Conservation (phyloP, 1,140 invertebrate genomes). For the Apis laboriosa region DNA sequence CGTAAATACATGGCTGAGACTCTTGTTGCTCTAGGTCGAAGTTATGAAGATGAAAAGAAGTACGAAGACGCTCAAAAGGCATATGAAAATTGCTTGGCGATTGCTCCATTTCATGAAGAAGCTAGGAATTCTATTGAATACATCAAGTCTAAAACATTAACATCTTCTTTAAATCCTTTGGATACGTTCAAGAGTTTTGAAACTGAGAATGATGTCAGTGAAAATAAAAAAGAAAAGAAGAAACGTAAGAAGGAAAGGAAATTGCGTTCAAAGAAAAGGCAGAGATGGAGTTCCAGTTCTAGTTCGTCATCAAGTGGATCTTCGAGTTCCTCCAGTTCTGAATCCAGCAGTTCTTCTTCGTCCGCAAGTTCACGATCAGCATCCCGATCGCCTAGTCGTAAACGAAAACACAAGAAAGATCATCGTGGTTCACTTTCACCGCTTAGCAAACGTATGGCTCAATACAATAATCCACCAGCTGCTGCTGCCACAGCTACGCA, state of each 20-base stretch:
- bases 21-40: conserved; percentile 90
- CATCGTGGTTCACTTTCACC: conserved; percentile 87
- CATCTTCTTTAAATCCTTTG: conserved; percentile 70
- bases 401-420: conserved; percentile 86
- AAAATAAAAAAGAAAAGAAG: conserved; percentile 86
- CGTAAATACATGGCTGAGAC: conserved; percentile 97
- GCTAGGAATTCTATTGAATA: conserved; percentile 90
- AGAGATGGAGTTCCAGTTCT: conserved; percentile 83
- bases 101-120: conserved; percentile 92
- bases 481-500: conserved; percentile 81
- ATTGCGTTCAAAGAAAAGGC: conserved; percentile 86
- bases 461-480: conserved; percentile 79
- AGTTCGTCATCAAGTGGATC: conserved; percentile 85
- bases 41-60: conserved; percentile 92
- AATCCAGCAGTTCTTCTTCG: conserved; percentile 81
- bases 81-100: conserved; percentile 90
- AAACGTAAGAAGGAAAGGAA: conserved; percentile 88
- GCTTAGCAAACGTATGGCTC: conserved; percentile 89
- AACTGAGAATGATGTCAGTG: conserved; percentile 70
- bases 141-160: conserved; percentile 84
- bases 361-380: conserved; percentile 85
- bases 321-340: conserved; percentile 82
- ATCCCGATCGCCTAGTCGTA: conserved; percentile 82
- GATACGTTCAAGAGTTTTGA: conserved; percentile 78
- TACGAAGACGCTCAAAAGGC: conserved; percentile 91